phyloP scores from a whole-genome alignment of 2,888 invertebrate species.

The Drosophila limbata region DNA sequence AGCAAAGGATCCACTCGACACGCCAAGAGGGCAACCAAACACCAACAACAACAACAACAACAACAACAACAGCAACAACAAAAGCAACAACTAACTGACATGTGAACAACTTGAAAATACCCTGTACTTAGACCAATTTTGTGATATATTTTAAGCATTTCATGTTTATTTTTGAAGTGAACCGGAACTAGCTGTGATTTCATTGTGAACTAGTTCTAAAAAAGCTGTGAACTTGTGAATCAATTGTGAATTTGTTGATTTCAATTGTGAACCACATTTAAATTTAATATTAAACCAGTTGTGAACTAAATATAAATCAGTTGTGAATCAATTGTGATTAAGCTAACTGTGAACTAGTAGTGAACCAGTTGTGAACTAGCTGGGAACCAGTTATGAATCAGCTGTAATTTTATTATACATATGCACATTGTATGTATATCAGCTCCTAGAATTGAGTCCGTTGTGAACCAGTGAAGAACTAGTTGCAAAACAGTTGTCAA shows the following conservation, averaged over 20 bases:
- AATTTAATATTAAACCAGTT: too few species aligned
- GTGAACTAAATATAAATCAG: too few species aligned
- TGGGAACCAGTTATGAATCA: background rate
- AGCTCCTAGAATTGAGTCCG: too few species aligned
- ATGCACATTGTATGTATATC: too few species aligned
- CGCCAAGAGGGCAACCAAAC: conserved; percentile 39
- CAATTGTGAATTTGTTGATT: background rate
- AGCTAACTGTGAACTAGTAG: too few species aligned
- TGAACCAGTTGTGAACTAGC: background rate
- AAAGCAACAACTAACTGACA: background rate
- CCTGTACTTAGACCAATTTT: conserved; percentile 8
- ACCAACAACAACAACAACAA: conserved; percentile 32
- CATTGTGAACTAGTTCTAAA: background rate
- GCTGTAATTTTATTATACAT: background rate
- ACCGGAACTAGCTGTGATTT: background rate
- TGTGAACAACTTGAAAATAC: conserved; percentile 7
- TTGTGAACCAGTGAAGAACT: background rate
- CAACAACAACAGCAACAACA: background rate
- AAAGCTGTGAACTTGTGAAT: background rate
- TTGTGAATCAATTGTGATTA: too few species aligned
- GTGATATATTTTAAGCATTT: too few species aligned
- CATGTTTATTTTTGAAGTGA: too few species aligned
- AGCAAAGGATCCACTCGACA: conserved; percentile 62
- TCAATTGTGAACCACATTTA: background rate
- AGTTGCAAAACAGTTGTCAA: background rate